Conservation (phyloP, 1,140 invertebrate species). For the Diorhabda elongata region DNA sequence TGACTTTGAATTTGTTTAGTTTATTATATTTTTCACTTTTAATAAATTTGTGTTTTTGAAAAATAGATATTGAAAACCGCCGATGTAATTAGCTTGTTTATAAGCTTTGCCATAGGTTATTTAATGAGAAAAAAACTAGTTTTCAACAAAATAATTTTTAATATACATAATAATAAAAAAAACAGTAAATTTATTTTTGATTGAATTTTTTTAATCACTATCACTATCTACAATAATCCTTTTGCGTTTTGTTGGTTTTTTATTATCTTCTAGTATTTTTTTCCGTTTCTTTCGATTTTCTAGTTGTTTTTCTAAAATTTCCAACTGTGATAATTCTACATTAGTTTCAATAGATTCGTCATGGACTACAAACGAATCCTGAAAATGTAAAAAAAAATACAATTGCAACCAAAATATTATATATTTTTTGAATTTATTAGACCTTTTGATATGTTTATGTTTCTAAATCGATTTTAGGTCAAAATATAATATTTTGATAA, state of each 20-base stretch:
- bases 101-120: not conserved
- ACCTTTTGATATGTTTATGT: not conserved
- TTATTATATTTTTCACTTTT: too few species aligned
- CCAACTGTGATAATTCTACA: conserved; percentile 35
- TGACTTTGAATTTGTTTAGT: too few species aligned
- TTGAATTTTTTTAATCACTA: conserved; percentile 24
- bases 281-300: conserved; percentile 31
- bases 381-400: conserved; percentile 19
- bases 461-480: too few species aligned
- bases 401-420: conserved; percentile 5
- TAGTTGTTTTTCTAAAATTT: conserved; percentile 37
- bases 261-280: conserved; percentile 21
- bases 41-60: not conserved
- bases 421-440: not conserved
- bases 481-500: too few species aligned
- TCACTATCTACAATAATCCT: conserved; percentile 32
- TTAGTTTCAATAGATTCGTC: conserved; percentile 19
- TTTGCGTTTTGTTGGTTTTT: conserved; percentile 25
- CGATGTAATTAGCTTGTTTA: too few species aligned
- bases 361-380: conserved; percentile 43
- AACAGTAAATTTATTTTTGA: too few species aligned
- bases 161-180: not conserved
- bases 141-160: not conserved
- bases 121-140: not conserved
- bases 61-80: too few species aligned